These are phyloP conservation scores for Crotalus horridus DNA, from an alignment of 2,113 vertebrate genomes.

Conservation along the genomic window DNA sequence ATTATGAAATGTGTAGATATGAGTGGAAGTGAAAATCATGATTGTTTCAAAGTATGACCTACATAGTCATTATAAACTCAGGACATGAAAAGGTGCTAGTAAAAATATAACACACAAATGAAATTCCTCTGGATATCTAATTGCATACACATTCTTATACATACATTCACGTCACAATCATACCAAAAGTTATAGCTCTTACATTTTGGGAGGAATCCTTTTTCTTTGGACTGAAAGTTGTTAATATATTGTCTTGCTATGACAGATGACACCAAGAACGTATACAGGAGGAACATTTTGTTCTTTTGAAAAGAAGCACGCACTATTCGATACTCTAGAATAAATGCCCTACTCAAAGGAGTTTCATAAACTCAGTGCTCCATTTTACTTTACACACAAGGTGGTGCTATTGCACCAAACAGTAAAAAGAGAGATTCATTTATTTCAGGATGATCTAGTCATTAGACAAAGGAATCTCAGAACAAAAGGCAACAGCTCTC, in stretches of 20 bases:
- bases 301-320: background rate
- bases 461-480: background rate
- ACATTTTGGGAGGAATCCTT: background rate
- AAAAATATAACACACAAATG: background rate
- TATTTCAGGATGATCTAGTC: background rate
- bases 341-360: background rate
- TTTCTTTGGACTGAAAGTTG: background rate
- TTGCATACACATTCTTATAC: background rate
- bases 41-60: background rate
- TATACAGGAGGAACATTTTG: too few relatives aligned
- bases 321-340: background rate
- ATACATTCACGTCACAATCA: background rate
- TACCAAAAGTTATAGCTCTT: background rate
- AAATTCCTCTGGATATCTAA: slow-evolving; percentile 16
- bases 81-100: background rate
- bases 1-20: too few relatives aligned
- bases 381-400: background rate
- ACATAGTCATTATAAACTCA: background rate
- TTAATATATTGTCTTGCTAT: background rate
- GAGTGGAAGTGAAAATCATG: background rate
- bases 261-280: background rate
- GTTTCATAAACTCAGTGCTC: background rate
- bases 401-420: slow-evolving; percentile 7
- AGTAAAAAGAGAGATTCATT: background rate
- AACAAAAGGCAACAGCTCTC: background rate